These are phyloP conservation scores for Cuniculus paca DNA, from an alignment of 2,797 vertebrate genomes.

Conservation along the genomic window DNA sequence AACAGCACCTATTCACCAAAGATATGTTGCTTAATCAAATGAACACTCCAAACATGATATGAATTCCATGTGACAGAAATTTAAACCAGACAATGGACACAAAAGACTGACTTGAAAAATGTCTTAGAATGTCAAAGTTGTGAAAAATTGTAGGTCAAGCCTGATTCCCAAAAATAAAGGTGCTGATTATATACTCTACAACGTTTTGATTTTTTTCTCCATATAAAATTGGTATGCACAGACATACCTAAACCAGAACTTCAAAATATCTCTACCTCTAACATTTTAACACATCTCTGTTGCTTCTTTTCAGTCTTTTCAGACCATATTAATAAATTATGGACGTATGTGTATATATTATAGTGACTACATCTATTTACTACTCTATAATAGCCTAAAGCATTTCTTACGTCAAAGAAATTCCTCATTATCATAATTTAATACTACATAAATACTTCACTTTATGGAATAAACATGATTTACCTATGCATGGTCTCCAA, in stretches of 20 bases:
- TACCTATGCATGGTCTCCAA: neutral
- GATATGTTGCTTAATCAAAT: neutral
- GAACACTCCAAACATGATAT: neutral
- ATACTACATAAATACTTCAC: neutral
- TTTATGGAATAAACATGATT: constrained; percentile 14
- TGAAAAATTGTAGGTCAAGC: neutral
- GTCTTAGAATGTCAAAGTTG: neutral
- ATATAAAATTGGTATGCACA: neutral
- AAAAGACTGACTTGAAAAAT: neutral
- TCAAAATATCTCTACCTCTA: neutral
- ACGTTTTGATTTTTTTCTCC: neutral
- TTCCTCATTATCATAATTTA: neutral
- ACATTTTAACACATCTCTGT: constrained; percentile 23
- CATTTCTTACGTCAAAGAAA: constrained; percentile 26
- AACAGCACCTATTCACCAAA: neutral
- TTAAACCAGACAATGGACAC: neutral
- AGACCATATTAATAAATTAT: neutral
- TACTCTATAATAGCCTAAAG: neutral
- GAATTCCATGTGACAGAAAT: constrained; percentile 32
- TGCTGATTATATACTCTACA: neutral
- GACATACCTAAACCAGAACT: neutral
- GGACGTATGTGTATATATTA: neutral
- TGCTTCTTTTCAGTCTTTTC: neutral
- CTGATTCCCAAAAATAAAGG: neutral
- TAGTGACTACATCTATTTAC: neutral